These are phyloP conservation scores for Barnardius zonarius DNA, from an alignment of 2,113 vertebrate genomes.

Conservation along the genomic window DNA sequence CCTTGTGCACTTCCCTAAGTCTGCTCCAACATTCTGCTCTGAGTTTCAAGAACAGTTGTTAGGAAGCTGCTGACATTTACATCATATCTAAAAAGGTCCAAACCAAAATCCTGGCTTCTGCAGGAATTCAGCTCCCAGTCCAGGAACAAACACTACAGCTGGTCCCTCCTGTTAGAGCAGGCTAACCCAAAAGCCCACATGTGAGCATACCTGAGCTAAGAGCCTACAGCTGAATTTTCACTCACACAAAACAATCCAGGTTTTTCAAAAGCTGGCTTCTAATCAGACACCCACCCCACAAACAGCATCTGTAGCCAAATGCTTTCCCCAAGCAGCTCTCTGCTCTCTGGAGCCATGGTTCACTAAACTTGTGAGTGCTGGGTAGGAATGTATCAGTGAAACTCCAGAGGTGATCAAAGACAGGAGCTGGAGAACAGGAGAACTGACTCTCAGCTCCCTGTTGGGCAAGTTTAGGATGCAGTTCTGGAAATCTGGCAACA, in stretches of 20 bases:
- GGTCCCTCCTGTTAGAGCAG: not conserved
- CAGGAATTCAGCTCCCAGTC: conserved; percentile 29
- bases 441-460: not conserved
- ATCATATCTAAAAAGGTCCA: conserved; percentile 32
- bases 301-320: not conserved
- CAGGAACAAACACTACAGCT: conserved; percentile 43
- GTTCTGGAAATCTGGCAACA: not conserved
- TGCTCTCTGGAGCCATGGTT: conserved; percentile 35
- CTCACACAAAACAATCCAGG: not conserved
- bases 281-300: not conserved
- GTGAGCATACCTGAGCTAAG: conserved; percentile 35
- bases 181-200: conserved; percentile 20
- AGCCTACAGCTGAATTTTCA: conserved; percentile 37
- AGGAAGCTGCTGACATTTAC: conserved; percentile 48
- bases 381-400: conserved; percentile 21
- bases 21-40: conserved; percentile 8
- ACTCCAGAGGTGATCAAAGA: conserved; percentile 22
- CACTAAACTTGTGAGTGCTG: not conserved
- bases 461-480: not conserved
- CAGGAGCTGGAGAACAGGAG: not conserved
- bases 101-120: conserved; percentile 20
- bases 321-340: not conserved
- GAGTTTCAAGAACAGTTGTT: conserved; percentile 47
- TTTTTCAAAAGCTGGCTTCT: conserved; percentile 22
- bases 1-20: conserved; percentile 29